phyloP scores from a whole-genome alignment of 1,140 invertebrate genomes.

The Hycleus phaleratus region DNA sequence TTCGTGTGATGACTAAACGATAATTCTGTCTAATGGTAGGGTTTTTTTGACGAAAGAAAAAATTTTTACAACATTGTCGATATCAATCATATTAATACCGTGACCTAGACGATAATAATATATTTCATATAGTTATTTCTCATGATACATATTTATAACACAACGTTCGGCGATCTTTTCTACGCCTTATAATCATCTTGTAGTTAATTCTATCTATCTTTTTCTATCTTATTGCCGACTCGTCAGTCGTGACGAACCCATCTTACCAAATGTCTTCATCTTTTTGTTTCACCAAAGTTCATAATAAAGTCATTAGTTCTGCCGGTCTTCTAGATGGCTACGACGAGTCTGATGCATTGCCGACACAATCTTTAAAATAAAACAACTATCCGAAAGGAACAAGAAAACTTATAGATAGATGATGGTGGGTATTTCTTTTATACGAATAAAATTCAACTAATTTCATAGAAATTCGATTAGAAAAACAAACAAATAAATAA shows the following conservation, averaged over 20 bases:
- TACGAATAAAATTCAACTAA: too few relatives aligned
- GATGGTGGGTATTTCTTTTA: too few relatives aligned
- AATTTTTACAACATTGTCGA: neutral
- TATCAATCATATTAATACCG: neutral
- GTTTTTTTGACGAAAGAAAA: neutral
- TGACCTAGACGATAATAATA: conserved; percentile 13
- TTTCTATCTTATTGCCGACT: neutral
- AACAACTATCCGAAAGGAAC: too few relatives aligned
- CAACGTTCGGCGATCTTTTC: conserved; percentile 7
- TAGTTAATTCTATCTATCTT: neutral
- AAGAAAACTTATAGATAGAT: too few relatives aligned
- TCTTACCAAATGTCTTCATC: conserved; percentile 17
- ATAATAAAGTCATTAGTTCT: conserved; percentile 22
- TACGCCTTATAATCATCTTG: conserved; percentile 15
- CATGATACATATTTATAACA: conserved; percentile 10
- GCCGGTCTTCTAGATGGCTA: neutral
- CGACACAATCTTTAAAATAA: too few relatives aligned
- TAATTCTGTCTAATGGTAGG: too few relatives aligned
- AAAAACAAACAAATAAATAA: too few relatives aligned
- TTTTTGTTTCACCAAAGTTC: conserved; percentile 13
- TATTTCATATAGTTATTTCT: conserved; percentile 1
- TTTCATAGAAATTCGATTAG: too few relatives aligned
- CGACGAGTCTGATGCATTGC: too few relatives aligned
- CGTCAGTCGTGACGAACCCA: conserved; percentile 16
- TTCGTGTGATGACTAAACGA: neutral